Evolutionary conservation across 2,888 invertebrate genomes (phyloP).

Genomic region (Hoplodrina ambigua): DNA sequence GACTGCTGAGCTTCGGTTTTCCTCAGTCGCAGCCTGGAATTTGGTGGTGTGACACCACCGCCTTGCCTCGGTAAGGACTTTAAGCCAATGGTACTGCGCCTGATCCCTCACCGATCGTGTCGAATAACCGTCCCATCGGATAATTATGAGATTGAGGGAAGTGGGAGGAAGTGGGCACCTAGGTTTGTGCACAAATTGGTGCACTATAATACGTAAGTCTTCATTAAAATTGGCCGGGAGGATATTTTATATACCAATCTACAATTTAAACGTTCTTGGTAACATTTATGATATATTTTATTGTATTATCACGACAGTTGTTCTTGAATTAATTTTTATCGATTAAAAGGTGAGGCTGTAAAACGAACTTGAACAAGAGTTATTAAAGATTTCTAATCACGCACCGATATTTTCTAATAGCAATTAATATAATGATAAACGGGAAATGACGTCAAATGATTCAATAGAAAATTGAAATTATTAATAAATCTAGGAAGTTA

Average conservation of each 20-base stretch:
- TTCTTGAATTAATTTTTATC: conserved; percentile 31
- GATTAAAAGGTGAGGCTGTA: conserved; percentile 39
- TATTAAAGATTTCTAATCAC: conserved; percentile 51
- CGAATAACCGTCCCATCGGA: too few relatives aligned
- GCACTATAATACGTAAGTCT: too few relatives aligned
- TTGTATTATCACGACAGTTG: conserved; percentile 22
- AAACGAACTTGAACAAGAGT: conserved; percentile 43
- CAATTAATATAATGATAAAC: conserved; percentile 25
- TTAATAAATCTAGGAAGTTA: conserved; percentile 26
- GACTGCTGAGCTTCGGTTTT: too few relatives aligned
- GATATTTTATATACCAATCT: neutral
- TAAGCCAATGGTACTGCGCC: too few relatives aligned
- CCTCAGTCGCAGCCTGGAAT: too few relatives aligned
- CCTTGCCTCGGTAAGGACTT: too few relatives aligned
- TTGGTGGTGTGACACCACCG: too few relatives aligned
- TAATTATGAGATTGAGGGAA: too few relatives aligned
- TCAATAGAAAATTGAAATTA: conserved; percentile 8
- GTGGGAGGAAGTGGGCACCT: too few relatives aligned
- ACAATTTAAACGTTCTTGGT: conserved; percentile 11
- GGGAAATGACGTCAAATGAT: conserved; percentile 22
- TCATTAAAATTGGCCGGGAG: too few relatives aligned
- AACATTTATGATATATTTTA: conserved; percentile 19
- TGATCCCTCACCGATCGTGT: too few relatives aligned
- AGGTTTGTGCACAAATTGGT: too few relatives aligned
- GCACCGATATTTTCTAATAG: conserved; percentile 40